A percentile compares a stretch with the other conserved stretches of the same genome.
Evolutionary conservation across 2,797 vertebrate genomes (phyloP).

Genomic region (Catostomus latipinnis): DNA sequence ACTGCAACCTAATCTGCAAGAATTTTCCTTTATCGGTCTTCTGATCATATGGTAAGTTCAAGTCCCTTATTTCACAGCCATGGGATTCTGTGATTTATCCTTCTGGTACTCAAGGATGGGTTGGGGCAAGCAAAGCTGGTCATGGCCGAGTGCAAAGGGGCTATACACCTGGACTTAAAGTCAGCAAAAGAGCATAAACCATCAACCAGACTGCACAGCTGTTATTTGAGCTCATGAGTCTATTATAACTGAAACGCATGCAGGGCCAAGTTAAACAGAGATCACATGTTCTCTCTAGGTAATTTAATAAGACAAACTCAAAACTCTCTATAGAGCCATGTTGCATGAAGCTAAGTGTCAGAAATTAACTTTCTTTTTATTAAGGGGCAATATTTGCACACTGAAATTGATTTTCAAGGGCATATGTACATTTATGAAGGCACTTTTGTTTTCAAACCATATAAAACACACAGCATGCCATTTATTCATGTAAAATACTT

Average conservation of each 20-base stretch:
- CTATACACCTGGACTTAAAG: background rate
- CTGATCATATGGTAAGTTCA: background rate
- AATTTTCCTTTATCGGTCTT: background rate
- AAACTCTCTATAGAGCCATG: background rate
- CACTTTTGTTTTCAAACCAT: too few species aligned
- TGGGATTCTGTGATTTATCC: background rate
- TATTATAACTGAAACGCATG: background rate
- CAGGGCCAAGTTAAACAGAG: constrained; percentile 4
- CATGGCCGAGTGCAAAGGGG: background rate
- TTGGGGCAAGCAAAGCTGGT: background rate
- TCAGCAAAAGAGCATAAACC: constrained; percentile 8
- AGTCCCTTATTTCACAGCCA: background rate
- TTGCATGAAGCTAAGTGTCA: too few species aligned
- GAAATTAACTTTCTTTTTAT: too few species aligned
- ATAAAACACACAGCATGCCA: too few species aligned
- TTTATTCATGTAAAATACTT: too few species aligned
- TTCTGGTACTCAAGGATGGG: background rate
- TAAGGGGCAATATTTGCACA: too few species aligned
- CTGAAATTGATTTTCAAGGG: too few species aligned
- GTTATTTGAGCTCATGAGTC: background rate
- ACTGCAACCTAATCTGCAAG: background rate
- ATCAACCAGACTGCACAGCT: background rate
- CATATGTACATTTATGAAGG: too few species aligned
- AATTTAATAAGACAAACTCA: background rate
- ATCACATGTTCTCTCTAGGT: background rate